These are phyloP conservation scores for Rhamphomyia laevipes DNA, from an alignment of 2,888 invertebrate species.

Conservation along the genomic window DNA sequence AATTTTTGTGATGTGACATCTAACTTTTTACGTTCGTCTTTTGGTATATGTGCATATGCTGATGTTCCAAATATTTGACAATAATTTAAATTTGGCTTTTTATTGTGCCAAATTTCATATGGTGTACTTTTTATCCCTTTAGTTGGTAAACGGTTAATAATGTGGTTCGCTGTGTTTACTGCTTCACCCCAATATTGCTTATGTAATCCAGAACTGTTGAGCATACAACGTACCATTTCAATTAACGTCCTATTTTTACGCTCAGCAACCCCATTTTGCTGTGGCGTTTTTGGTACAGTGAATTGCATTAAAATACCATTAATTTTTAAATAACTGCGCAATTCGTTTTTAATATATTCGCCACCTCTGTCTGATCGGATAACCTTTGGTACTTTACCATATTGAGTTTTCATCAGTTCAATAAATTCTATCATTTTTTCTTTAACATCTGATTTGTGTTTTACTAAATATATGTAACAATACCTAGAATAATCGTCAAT, in stretches of 20 bases:
- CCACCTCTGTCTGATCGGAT: conserved; percentile 12
- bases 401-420: conserved; percentile 6
- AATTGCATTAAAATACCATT: conserved; percentile 18
- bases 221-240: conserved; percentile 18
- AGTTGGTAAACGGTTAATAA: neutral
- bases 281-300: conserved; percentile 17
- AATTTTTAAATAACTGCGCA: conserved; percentile 13
- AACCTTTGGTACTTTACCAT: conserved; percentile 2
- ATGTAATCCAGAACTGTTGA: conserved; percentile 7
- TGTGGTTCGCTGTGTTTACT: conserved; percentile 2
- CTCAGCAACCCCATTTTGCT: conserved; percentile 21
- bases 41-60: conserved; percentile 8
- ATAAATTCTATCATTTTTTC: conserved; percentile 2
- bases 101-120: neutral
- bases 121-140: conserved; percentile 7
- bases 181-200: conserved; percentile 6
- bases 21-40: conserved; percentile 11
- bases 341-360: conserved; percentile 17
- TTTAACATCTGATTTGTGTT: conserved; percentile 7
- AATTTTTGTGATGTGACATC: conserved; percentile 8
- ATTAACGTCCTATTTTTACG: conserved; percentile 15
- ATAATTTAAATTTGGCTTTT: neutral
- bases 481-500: conserved; percentile 24
- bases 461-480: conserved; percentile 16
- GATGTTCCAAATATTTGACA: conserved; percentile 5